Conservation (phyloP, 2,113 vertebrate genomes). For the Melanotaenia duboulayi region DNA sequence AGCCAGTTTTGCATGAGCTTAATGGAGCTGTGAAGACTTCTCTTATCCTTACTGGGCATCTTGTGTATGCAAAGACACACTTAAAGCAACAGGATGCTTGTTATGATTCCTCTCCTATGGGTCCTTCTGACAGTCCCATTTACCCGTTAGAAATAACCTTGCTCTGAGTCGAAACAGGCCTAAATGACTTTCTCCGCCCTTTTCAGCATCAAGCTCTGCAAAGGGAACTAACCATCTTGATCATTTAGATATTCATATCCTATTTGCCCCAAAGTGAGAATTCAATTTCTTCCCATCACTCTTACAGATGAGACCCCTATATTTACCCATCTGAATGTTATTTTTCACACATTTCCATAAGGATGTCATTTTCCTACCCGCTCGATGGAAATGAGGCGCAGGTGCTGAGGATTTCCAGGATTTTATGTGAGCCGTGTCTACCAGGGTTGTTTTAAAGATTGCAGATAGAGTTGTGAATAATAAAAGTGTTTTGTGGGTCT, state of each 20-base stretch:
- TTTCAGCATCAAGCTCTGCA: conserved; percentile 22
- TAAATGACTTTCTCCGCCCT: conserved; percentile 44
- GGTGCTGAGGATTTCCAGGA: conserved; percentile 47
- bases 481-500: conserved; percentile 60
- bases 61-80: not conserved
- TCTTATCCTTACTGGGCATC: not conserved
- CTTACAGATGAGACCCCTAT: conserved; percentile 61
- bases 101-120: conserved; percentile 45
- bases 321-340: conserved; percentile 74
- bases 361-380: conserved; percentile 60
- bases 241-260: conserved; percentile 71
- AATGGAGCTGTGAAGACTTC: not conserved
- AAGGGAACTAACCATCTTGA: conserved; percentile 28
- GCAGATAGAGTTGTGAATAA: conserved; percentile 75
- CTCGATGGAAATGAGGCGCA: conserved; percentile 64
- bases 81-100: conserved; percentile 23
- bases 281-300: conserved; percentile 68
- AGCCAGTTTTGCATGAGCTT: not conserved
- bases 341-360: conserved; percentile 75
- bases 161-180: conserved; percentile 35
- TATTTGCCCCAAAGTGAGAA: conserved; percentile 68
- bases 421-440: conserved; percentile 40
- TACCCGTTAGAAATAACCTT: conserved; percentile 61
- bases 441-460: conserved; percentile 66
- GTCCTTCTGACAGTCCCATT: conserved; percentile 54